Evolutionary conservation across 2,113 vertebrate species (phyloP), one percentile per base, ranked within the genome.

Genomic region (Phodopus roborovskii): DNA sequence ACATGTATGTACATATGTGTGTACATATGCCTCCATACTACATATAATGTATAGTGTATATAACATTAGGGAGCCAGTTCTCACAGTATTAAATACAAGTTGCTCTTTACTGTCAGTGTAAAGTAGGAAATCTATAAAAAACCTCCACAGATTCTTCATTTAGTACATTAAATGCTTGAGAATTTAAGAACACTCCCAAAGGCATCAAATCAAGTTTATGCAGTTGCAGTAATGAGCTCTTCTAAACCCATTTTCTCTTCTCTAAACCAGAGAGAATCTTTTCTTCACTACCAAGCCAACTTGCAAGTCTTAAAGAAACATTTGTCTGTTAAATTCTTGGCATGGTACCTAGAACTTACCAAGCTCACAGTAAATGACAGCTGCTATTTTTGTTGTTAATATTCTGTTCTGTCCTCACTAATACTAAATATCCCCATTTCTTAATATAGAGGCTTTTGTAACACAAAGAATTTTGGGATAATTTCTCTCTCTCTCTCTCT

Each of bases 181-280:
- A 90, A 50, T 68, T 64, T 66, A 89, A 60, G 3, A 94, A 96
- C 39, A 95, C 4, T 89, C 62, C 60, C 87, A 77, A 93, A 91
- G 77, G 36, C 75, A 33, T 70, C 78, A 78, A 75, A 71, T n/a
- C 90, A 56, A 70, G 48, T 58, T 68, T 39, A 13, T 86, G 17
- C 22, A 58, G 62, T 73, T 62, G 58, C 30, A 33, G 26, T 22
- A 7, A 53, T 48, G 24, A 87, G 36, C 70, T 87, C 70, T 94
- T 73, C 10, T 64, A 20, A 83, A 56, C 36, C 9, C 64, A 13
- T 86, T 94, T 94, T 89, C 62, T 50, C 28, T 42, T 77, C 75
- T 91, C 5, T 88, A 60, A 94, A 88, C 81, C 16, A 45, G 30
- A 82, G 53, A 78, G 28, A 7, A 56, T 58, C 45, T 24, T 87